Base-by-base conservation (phyloP, 2,797 vertebrate species). In the Parauchenoglanis punctatus region DNA sequence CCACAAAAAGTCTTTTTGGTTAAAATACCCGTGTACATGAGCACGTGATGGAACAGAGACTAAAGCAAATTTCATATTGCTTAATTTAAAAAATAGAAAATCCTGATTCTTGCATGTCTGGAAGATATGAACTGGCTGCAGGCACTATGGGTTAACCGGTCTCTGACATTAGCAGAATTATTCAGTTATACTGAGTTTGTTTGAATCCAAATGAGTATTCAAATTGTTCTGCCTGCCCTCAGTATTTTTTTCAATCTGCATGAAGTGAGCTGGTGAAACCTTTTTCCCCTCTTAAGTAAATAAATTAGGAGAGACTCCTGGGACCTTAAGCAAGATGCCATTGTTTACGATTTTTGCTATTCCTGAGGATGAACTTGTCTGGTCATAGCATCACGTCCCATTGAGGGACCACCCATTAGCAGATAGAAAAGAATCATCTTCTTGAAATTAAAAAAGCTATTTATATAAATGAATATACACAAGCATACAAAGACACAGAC, bases 191-290 rank as follows among this genome's bases (percentile, higher is more conserved):
- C 28, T 58, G 94, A 92, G 86, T 94, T 95, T 94, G 92, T 93
- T 94, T 95, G 93, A 96, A 94, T 92, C 90, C 89, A 93, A 92
- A 94, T 89, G 94, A 95, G 95, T 94, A 93, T 95, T 95, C 94
- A 93, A 92, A 95, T 95, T 93, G 92, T 92, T 93, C 91, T 92
- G 91, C 94, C 92, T 72, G 90, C 67, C 90, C 91, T 93, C 82
- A 91, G 92, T 93, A 91, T 90, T 77, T 31, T 31, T n/a, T 76
- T 44, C 12, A 23, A 63, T 6, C 44, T 91, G 88, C 86, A 89
- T 56, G 54, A 87, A 72, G 85, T 92, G 89, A 91, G 92, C 87
- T 84, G 70, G 87, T 87, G 72, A 88, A 70, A 80, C 4, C 12
- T 54, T 54, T 49, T 52, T 77, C 44, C 78, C 46, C 68, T 85